Evolutionary conservation across 2,888 invertebrate species (phyloP), one percentile per base, ranked within the genome.

Genomic region (Dryobotodes eremita): DNA sequence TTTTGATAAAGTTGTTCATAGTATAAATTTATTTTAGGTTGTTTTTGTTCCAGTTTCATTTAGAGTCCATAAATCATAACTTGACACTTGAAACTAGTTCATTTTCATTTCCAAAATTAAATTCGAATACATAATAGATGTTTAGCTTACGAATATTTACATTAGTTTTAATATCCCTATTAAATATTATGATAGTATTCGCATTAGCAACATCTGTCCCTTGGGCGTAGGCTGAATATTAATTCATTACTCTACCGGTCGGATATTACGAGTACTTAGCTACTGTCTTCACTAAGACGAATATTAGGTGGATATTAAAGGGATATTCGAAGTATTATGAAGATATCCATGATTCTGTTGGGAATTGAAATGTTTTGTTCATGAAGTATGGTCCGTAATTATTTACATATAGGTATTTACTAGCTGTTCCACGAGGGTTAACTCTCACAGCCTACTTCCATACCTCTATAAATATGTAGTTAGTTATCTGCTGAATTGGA

Each of bases 141-240:
- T 62, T 46, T 6, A 4, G 13, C 23, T 26, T 59, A 13, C 26
- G 36, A 79, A 75, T 73, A 72, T 78, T 71, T 48, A 73, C 78
- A 61, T 68, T 50, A 76, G 69, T 76, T 72, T 71, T 42, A 71
- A 71, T 75, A 36, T 31, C 26, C 31, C 50, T 55, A 61, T 42
- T 76, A 73, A 86, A 83, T 72, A 72, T 79, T 75, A 78, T 53
- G 13, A 64, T 72, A 74, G 71, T 79, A 80, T 87, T 71, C 70
- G 65, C 79, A 82, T 89, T 82, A 84, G 46, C 13, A 76, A 36
- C 90, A 87, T 82, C 83, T 89, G 90, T 81, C 75, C 23, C 81
- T 42, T 13, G 65, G 70, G 80, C 46, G 72, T 55, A 74, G 65
- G 46, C 68, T 42, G 85, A 85, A 89, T 87, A 84, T 87, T 89